Conservation (phyloP, 2,797 vertebrate genomes). For the Typhlichthys subterraneus region DNA sequence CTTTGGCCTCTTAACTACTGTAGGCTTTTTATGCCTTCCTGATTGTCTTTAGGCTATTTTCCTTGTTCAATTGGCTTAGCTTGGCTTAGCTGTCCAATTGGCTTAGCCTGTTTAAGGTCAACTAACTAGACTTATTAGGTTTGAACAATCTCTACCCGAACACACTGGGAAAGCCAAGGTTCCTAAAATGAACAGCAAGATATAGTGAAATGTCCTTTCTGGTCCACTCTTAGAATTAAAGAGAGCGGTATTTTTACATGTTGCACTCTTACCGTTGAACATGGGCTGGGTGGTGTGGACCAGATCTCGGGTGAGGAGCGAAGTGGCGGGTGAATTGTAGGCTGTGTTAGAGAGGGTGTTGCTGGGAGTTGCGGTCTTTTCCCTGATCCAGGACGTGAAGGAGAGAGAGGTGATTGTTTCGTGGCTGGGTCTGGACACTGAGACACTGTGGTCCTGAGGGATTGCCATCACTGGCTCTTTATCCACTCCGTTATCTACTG, state of each 20-base stretch:
- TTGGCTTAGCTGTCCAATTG: too few relatives aligned
- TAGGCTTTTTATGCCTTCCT: too few relatives aligned
- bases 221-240: neutral
- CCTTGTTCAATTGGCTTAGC: too few relatives aligned
- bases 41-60: too few relatives aligned
- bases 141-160: too few relatives aligned
- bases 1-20: too few relatives aligned
- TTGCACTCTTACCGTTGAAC: slow-evolving; percentile 85
- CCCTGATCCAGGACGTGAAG: slow-evolving; percentile 76
- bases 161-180: too few relatives aligned
- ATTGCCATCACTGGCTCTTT: slow-evolving; percentile 40
- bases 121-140: too few relatives aligned
- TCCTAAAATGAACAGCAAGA: neutral
- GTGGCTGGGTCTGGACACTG: slow-evolving; percentile 52
- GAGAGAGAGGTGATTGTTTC: slow-evolving; percentile 71
- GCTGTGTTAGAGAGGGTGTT: slow-evolving; percentile 60
- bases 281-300: slow-evolving; percentile 89
- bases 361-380: slow-evolving; percentile 71
- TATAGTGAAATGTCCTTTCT: neutral
- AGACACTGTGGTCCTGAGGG: slow-evolving; percentile 52
- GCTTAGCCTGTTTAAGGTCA: too few relatives aligned
- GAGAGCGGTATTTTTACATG: too few relatives aligned
- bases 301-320: slow-evolving; percentile 76
- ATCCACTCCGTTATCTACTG: slow-evolving; percentile 23
- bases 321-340: slow-evolving; percentile 68